Base-by-base conservation (phyloP, 2,113 vertebrate genomes). In the Helogale parvula region DNA sequence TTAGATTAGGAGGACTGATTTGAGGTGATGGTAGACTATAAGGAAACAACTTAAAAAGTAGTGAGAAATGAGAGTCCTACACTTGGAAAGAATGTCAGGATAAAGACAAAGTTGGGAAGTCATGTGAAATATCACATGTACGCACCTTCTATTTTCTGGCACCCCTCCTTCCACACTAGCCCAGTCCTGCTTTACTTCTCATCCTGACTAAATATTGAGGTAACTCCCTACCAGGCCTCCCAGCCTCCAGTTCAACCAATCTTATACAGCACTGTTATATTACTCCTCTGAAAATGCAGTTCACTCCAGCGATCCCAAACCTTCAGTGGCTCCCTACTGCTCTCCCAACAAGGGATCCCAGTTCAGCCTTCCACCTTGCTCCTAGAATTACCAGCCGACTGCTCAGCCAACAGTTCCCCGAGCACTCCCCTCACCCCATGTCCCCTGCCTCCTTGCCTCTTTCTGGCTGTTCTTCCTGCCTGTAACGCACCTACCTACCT, bases 361-460 rank as follows among this genome's bases (percentile, higher is more conserved):
- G 23, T 23, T 76, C 23, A n/a, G 66, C 63, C 38, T 90, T 57
- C 23, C 82, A 85, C 33, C 27, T 50, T 15, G 14, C 23, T 69
- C 88, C 69, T 47, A 31, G n/a, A 88, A 45, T 52, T 2, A 68
- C 29, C 47, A 93, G 16, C 76, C 71, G 3, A 12, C 27, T 45
- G 17, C 83, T 60, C 50, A 77, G 38, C n/a, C 38, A 31, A 2
- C 27, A 47, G 65, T 66, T 94, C 47, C 33, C 38, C 14, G 9
- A 57, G 27, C n/a, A 69, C 6, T 33, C 9, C 21, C 21, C 0
- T 0, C 2, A 27, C 9, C 27, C 65, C 0, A 0, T 38, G 79
- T 66, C 57, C 57, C 72, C 91, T 29, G 10, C 35, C 71, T 83
- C 54, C 52, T 63, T 23, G 60, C 29, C 38, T 66, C 16, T 25